phyloP scores from a whole-genome alignment of 2,888 invertebrate genomes.

The Plemyria rubiginata region DNA sequence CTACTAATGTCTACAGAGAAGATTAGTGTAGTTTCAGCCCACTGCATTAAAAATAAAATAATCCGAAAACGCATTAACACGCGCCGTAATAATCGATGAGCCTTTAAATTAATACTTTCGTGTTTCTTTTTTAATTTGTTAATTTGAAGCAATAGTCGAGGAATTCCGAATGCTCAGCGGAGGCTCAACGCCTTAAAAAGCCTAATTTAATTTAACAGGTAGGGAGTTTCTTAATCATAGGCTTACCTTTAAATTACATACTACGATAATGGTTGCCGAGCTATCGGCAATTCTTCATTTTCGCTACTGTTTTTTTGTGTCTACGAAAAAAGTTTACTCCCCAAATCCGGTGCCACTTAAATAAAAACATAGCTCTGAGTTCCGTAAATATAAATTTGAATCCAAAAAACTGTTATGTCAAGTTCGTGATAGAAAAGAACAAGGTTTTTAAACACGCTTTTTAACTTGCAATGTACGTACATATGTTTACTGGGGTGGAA shows the following conservation, averaged over 20 bases:
- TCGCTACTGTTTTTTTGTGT: constrained; percentile 75
- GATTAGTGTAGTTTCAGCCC: constrained; percentile 33
- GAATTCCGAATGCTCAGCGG: constrained; percentile 64
- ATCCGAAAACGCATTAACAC: constrained; percentile 74
- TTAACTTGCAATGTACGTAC: no score
- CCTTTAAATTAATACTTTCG: constrained; percentile 73
- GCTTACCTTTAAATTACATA: constrained; percentile 79
- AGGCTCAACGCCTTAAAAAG: constrained; percentile 80
- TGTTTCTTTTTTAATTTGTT: constrained; percentile 66
- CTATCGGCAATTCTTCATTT: constrained; percentile 83
- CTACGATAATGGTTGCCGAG: constrained; percentile 77
- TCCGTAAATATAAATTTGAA: neutral
- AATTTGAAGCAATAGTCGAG: constrained; percentile 61
- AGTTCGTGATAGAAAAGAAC: neutral
- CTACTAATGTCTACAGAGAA: constrained; percentile 30
- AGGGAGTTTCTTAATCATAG: constrained; percentile 84
- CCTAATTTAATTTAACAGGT: constrained; percentile 85
- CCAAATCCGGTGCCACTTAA: constrained; percentile 46
- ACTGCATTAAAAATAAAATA: constrained; percentile 53
- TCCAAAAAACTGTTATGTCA: neutral
- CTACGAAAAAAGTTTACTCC: constrained; percentile 61
- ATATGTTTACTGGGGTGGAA: no score
- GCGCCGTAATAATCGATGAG: constrained; percentile 71
- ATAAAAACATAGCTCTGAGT: neutral
- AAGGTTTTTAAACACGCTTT: neutral